Evolutionary conservation across 2,888 invertebrate species (phyloP), one percentile per base, ranked within the genome.

Genomic region (Callimorpha dominula): DNA sequence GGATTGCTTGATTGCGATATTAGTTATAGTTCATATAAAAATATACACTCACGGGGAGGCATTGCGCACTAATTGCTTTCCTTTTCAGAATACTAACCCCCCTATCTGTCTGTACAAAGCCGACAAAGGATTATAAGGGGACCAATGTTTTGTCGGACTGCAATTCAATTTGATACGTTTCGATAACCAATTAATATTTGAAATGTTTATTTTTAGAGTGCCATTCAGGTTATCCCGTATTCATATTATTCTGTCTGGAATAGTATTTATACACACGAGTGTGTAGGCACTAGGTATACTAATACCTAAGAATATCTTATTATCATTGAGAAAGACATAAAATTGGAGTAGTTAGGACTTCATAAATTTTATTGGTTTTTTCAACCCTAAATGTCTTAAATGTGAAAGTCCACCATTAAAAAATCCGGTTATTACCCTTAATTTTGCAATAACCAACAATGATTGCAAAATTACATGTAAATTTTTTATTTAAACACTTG

Each of bases 1-100:
- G 92, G 92, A 91, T 84, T 81, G 76, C 85, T 82, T 87, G 86
- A 90, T 91, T 89, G 86, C 86, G 82, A 86, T 85, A 87, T 87
- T 86, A 89, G 86, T 84, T 84, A 85, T 86, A 88, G 82, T 87
- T 75, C 40, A 72, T 74, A 77, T 60, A 72, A 72, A 72, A 68
- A 72, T 72, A 40, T 67, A 75, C 54, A 65, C 49, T 65, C 20
- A 71, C 62, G 52, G 65, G 65, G 64, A 65, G 72, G 64, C 46
- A 68, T 68, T 68, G 72, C 68, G 65, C 49, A 72, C 68, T 72
- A 72, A 72, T 72, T 72, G 72, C 65, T 72, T 72, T 72, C 68
- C 72, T 49, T 68, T 72, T 72, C 68, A 65, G 64, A 68, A 67
- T 52, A 67, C 50, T 14, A 43, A 57, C 60, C 68, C 68, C 68